Evolutionary conservation across 1,140 invertebrate genomes (phyloP), one percentile per base, ranked within the genome.

Genomic region (Dendrolimus kikuchii): DNA sequence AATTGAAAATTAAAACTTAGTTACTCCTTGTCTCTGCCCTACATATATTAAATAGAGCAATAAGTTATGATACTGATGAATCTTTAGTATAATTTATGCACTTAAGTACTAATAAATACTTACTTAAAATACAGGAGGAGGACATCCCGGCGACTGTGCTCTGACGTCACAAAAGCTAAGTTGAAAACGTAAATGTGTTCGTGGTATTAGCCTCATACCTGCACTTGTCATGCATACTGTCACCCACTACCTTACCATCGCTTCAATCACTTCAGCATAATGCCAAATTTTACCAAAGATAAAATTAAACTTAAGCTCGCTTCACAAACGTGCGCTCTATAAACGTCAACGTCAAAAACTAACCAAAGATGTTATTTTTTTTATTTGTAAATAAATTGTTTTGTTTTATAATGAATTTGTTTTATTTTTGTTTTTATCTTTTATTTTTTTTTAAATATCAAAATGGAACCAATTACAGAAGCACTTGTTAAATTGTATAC

Each of bases 161-260:
- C 51, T 86, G 75, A 86, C 72, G 58, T 55, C 76, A 47, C 58
- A 55, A 80, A 74, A 86, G 82, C 79, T 86, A 86, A 86, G 80
- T 86, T 69, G 42, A 71, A 68, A 72, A 75, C 65, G 62, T 81
- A 74, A 74, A 68, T 77, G 60, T 80, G 75, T 84, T 64, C 79
- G 74, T 79, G 75, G 76, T 68, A 66, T 69, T 77, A 77, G 71
- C 68, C 62, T 72, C 68, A 80, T 77, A 62, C 62, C 70, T 69
- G 64, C 72, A 75, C 66, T 69, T 62, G 66, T 74, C 77, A 77
- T 69, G 23, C 23, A 23, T 23, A 23, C 45, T 50, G 53, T 74
- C 81, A 81, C 64, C 65, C 68, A 80, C 82, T 86, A 83, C 78
- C 77, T 82, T 80, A 81, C 77, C 71, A 81, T 79, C 66, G 82